These are phyloP conservation scores for Entomyzon cyanotis DNA, from an alignment of 2,113 vertebrate species.

Conservation along the genomic window DNA sequence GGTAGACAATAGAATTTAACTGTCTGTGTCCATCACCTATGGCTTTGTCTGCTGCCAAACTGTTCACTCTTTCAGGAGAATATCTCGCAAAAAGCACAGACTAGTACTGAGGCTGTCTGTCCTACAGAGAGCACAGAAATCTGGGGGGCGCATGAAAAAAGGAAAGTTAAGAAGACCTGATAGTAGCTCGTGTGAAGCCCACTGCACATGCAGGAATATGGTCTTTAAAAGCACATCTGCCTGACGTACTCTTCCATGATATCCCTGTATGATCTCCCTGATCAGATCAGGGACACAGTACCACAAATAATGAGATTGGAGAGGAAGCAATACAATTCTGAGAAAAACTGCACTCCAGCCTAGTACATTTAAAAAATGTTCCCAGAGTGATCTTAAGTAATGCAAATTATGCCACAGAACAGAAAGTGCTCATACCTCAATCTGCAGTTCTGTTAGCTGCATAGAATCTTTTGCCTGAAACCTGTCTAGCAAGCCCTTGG, in stretches of 20 bases:
- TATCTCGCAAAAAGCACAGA: background rate
- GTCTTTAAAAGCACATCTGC: background rate
- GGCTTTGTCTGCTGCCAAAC: background rate
- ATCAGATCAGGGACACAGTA: background rate
- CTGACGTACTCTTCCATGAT: background rate
- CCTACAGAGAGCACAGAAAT: background rate
- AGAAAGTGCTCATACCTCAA: background rate
- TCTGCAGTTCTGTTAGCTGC: background rate
- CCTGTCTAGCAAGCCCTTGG: background rate
- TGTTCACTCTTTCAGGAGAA: background rate
- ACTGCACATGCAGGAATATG: fast-evolving
- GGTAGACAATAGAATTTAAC: slow-evolving; percentile 21
- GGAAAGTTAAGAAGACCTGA: background rate
- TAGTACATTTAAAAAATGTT: background rate
- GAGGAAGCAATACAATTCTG: background rate
- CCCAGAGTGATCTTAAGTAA: background rate
- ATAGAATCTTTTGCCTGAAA: background rate
- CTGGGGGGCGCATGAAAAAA: fast-evolving
- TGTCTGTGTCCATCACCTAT: background rate
- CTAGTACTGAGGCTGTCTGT: background rate
- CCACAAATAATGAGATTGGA: background rate
- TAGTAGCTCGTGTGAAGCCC: background rate
- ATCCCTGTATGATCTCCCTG: background rate
- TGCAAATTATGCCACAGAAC: background rate
- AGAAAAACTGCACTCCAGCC: background rate